Evolutionary conservation across 2,113 vertebrate genomes (phyloP).

Genomic region (Limanda limanda): DNA sequence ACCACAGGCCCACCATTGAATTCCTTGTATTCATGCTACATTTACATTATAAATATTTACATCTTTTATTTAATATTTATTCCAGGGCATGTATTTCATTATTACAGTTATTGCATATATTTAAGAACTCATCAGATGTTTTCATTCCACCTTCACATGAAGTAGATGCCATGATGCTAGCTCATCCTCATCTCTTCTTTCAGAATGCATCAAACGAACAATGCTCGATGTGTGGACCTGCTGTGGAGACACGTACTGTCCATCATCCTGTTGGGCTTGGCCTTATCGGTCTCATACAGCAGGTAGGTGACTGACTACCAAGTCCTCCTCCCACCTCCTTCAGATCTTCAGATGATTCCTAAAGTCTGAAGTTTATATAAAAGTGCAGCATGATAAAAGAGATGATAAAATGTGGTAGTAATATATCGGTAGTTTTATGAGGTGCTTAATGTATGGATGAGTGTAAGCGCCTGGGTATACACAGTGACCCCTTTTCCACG

Average conservation of each 20-base stretch:
- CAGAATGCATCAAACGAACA: conserved; percentile 99
- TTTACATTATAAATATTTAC: no score
- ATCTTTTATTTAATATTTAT: no score
- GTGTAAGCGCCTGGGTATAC: not conserved
- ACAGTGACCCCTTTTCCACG: not conserved
- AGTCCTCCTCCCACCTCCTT: not conserved
- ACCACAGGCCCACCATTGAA: not conserved
- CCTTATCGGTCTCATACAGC: conserved; percentile 96
- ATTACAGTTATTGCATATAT: not conserved
- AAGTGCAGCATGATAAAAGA: not conserved
- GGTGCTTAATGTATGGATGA: not conserved
- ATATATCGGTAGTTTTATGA: not conserved
- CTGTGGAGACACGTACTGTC: conserved; percentile 97
- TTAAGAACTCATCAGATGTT: not conserved
- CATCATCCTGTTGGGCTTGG: conserved; percentile 89
- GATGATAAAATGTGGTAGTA: not conserved
- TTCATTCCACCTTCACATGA: not conserved
- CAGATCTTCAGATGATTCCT: not conserved
- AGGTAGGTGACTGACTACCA: conserved; percentile 81
- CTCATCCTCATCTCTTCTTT: conserved; percentile 31
- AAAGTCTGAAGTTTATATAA: not conserved
- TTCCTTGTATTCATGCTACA: no score
- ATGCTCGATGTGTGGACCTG: conserved; percentile 96
- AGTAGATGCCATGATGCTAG: not conserved
- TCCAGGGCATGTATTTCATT: no score